Evolutionary conservation across 1,140 invertebrate genomes (phyloP).

Genomic region (Vanessa tameamea): DNA sequence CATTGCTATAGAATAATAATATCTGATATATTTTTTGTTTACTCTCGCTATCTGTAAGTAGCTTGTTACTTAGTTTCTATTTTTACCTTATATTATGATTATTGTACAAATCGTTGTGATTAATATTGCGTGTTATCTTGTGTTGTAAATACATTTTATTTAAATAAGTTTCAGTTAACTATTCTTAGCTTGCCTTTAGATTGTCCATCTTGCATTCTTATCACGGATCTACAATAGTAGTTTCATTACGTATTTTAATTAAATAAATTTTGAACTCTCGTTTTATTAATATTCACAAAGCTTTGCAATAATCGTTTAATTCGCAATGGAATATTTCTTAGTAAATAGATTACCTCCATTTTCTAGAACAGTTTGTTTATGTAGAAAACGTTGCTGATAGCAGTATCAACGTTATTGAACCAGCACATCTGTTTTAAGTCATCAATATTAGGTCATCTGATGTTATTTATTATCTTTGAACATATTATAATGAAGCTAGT

Average conservation of each 20-base stretch:
- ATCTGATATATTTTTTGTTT: background rate
- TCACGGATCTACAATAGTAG: too few species aligned
- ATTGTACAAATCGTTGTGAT: background rate
- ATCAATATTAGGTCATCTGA: background rate
- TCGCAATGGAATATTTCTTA: constrained; percentile 1
- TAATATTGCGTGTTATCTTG: background rate
- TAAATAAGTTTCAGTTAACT: background rate
- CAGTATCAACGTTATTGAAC: background rate
- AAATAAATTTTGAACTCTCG: too few species aligned
- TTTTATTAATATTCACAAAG: too few species aligned
- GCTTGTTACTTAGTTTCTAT: background rate
- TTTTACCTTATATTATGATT: background rate
- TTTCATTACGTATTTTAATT: too few species aligned
- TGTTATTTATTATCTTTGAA: background rate
- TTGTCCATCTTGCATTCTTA: background rate
- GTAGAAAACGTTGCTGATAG: background rate
- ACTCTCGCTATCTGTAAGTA: background rate
- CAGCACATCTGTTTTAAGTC: background rate
- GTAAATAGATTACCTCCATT: background rate
- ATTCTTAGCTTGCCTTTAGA: background rate
- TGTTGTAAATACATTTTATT: constrained; percentile 1
- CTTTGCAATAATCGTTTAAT: background rate
- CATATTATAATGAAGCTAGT: background rate
- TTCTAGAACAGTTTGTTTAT: background rate
- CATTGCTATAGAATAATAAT: background rate